Percentiles rank a stretch among this genome's conserved stretches.
These are phyloP conservation scores for Phrynocephalus guinanensis DNA, from an alignment of 2,797 vertebrate species.

Conservation along the genomic window DNA sequence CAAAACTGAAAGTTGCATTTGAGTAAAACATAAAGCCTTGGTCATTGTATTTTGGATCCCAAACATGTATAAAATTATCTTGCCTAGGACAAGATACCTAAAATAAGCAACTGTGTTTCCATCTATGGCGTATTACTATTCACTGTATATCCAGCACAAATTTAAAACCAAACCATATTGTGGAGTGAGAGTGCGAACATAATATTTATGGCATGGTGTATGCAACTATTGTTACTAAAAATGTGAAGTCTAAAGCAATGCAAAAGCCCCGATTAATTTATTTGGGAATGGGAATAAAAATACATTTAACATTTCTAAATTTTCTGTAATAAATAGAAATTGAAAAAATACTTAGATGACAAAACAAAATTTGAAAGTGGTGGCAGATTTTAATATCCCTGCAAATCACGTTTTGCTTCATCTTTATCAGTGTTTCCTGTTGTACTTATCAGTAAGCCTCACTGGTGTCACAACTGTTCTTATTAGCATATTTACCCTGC, in stretches of 20 bases:
- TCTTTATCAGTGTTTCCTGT: neutral
- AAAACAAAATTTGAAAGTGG: neutral
- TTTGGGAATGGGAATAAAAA: conserved; percentile 31
- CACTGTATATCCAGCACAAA: neutral
- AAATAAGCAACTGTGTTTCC: neutral
- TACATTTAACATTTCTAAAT: conserved; percentile 30
- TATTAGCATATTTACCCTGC: neutral
- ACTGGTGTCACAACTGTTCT: neutral
- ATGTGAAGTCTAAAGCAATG: conserved; percentile 8
- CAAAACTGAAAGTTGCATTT: neutral
- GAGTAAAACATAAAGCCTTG: neutral
- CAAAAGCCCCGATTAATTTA: conserved; percentile 31
- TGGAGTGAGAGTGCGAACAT: neutral
- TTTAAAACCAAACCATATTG: neutral
- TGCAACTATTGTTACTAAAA: conserved; percentile 6
- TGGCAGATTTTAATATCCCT: neutral
- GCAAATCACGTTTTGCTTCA: conserved; percentile 2
- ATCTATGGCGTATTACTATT: neutral
- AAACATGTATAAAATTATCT: conserved; percentile 9
- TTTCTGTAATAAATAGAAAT: conserved; percentile 36
- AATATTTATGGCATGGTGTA: neutral
- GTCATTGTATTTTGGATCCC: neutral
- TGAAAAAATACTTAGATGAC: neutral
- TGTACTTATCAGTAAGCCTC: neutral
- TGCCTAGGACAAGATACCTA: neutral